Conservation (phyloP, 2,113 vertebrate species). For the Fukomys damarensis region DNA sequence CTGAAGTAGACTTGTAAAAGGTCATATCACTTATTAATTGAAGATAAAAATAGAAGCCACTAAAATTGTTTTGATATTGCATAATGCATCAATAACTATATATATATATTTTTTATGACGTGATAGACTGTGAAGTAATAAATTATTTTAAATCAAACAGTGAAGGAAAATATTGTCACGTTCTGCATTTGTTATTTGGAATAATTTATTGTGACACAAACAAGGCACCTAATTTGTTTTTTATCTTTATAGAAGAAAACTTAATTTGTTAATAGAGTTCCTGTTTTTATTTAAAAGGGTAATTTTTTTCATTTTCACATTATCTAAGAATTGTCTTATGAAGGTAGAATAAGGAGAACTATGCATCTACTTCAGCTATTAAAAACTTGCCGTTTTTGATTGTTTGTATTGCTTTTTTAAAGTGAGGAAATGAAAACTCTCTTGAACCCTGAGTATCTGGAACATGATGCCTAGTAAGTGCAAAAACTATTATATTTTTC, state of each 20-base stretch:
- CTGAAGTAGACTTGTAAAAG: conserved; percentile 80
- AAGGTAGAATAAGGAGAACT: conserved; percentile 58
- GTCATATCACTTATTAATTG: conserved; percentile 83
- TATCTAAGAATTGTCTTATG: conserved; percentile 80
- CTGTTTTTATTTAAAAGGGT: conserved; percentile 84
- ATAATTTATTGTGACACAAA: conserved; percentile 84
- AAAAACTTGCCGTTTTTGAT: conserved; percentile 79
- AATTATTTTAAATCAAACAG: conserved; percentile 85
- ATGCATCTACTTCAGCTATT: not conserved
- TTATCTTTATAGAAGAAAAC: conserved; percentile 85
- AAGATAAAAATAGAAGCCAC: conserved; percentile 82
- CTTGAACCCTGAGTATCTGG: conserved; percentile 94
- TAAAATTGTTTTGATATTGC: conserved; percentile 83
- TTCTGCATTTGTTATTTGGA: conserved; percentile 85
- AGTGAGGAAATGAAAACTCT: conserved; percentile 98
- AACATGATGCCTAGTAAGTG: conserved; percentile 99
- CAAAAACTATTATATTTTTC: conserved; percentile 57
- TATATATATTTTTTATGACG: conserved; percentile 70
- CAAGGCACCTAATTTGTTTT: conserved; percentile 85
- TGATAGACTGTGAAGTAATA: conserved; percentile 83
- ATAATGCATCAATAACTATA: conserved; percentile 79
- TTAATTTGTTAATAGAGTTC: conserved; percentile 84
- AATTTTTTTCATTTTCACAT: conserved; percentile 84
- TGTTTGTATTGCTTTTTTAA: conserved; percentile 85
- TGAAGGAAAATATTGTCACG: conserved; percentile 84